phyloP scores from a whole-genome alignment of 2,113 vertebrate genomes.

The Leiothrix lutea region DNA sequence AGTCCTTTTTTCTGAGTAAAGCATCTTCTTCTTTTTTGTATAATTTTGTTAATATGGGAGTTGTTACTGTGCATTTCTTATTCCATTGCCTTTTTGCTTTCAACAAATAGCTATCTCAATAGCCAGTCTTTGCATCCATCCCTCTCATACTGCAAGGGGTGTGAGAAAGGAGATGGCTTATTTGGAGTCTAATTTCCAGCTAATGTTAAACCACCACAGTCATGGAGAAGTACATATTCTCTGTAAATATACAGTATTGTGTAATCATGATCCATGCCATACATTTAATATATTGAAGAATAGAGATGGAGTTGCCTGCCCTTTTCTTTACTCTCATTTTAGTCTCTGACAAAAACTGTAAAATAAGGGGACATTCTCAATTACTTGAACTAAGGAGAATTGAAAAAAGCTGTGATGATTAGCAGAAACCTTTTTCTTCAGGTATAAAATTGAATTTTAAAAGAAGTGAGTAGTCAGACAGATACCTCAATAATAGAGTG shows the following conservation, averaged over 20 bases:
- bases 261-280: not conserved
- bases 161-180: not conserved
- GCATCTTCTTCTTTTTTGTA: not conserved
- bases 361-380: not conserved
- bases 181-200: not conserved
- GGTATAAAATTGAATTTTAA: not conserved
- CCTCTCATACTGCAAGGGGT: accelerated
- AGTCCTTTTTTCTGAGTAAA: not conserved
- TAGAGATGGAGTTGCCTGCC: not conserved
- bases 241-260: not conserved
- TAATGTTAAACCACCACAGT: not conserved
- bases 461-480: not conserved
- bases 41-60: not conserved
- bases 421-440: not conserved
- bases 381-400: not conserved
- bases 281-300: not conserved
- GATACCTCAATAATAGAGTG: not conserved
- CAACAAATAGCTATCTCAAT: not conserved
- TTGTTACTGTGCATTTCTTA: not conserved
- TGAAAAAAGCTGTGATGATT: not conserved
- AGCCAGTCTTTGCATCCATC: not conserved
- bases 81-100: not conserved
- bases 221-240: not conserved
- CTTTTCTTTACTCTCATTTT: not conserved
- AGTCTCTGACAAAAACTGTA: not conserved